A percentile compares a stretch with the other conserved stretches of the same genome.
phyloP scores from a whole-genome alignment of 2,797 vertebrate species.

The Cygnus olor region DNA sequence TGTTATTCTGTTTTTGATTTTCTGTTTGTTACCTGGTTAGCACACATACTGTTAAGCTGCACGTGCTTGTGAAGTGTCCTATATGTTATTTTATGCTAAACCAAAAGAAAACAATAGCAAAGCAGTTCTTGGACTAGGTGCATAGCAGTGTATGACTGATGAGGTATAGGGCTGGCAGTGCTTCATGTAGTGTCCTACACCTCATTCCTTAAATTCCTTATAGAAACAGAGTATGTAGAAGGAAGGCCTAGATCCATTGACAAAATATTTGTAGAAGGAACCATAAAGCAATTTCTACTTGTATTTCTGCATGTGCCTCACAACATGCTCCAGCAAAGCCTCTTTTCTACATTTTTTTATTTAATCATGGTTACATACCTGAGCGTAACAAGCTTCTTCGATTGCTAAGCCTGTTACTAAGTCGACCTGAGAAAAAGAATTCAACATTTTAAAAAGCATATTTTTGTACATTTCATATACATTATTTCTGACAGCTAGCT shows the following conservation, averaged over 20 bases:
- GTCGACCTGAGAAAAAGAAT: constrained; percentile 87
- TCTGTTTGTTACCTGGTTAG: neutral
- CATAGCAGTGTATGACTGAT: neutral
- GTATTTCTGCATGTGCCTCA: neutral
- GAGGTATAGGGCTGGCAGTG: neutral
- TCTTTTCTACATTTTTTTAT: neutral
- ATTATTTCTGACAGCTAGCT: neutral
- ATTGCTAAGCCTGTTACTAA: constrained; percentile 94
- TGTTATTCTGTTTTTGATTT: neutral
- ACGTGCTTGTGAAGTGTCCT: neutral
- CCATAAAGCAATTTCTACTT: neutral
- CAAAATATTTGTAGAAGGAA: neutral
- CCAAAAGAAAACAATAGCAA: neutral
- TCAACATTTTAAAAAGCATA: neutral
- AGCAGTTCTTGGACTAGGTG: neutral
- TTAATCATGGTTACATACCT: constrained; percentile 81
- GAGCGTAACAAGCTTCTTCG: constrained; percentile 97
- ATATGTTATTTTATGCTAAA: neutral
- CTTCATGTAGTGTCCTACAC: neutral
- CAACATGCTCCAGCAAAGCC: neutral
- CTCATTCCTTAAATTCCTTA: neutral
- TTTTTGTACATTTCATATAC: neutral
- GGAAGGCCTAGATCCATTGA: neutral
- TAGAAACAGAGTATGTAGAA: neutral
- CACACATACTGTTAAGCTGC: neutral